Evolutionary conservation across 2,113 vertebrate genomes (phyloP).

Genomic region (Gasterosteus nipponicus): DNA sequence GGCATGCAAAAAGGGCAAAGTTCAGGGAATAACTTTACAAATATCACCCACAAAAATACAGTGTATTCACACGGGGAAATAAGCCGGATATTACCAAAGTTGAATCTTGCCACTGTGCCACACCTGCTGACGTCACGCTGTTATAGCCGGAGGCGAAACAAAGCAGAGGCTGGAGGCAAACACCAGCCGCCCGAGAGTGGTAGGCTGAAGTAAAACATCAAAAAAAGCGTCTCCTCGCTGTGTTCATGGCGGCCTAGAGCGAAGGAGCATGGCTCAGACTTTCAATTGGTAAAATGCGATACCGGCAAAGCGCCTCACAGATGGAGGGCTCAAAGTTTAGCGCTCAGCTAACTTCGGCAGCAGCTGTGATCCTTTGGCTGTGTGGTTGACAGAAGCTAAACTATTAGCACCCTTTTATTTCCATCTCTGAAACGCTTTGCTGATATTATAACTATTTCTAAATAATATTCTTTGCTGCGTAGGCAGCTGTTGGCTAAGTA

Average conservation of each 20-base stretch:
- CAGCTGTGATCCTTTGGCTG: neutral
- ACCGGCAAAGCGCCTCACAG: neutral
- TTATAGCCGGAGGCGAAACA: neutral
- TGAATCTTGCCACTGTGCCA: neutral
- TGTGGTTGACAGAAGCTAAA: neutral
- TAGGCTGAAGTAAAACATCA: neutral
- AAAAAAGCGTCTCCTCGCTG: neutral
- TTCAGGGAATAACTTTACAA: neutral
- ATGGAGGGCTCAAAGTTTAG: neutral
- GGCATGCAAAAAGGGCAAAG: neutral
- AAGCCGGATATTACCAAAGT: neutral
- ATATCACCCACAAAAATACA: neutral
- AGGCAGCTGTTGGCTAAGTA: neutral
- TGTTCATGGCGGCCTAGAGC: neutral
- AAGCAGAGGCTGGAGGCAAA: neutral
- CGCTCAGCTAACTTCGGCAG: neutral
- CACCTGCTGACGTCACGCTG: neutral
- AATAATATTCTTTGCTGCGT: neutral
- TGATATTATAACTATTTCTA: neutral
- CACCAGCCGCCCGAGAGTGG: neutral
- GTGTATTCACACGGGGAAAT: neutral
- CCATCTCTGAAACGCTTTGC: neutral
- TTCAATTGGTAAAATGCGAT: neutral
- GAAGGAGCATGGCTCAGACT: neutral
- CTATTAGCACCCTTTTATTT: neutral